Base-by-base conservation (phyloP, 2,888 invertebrate species). In the Caenorhabditis afra region DNA sequence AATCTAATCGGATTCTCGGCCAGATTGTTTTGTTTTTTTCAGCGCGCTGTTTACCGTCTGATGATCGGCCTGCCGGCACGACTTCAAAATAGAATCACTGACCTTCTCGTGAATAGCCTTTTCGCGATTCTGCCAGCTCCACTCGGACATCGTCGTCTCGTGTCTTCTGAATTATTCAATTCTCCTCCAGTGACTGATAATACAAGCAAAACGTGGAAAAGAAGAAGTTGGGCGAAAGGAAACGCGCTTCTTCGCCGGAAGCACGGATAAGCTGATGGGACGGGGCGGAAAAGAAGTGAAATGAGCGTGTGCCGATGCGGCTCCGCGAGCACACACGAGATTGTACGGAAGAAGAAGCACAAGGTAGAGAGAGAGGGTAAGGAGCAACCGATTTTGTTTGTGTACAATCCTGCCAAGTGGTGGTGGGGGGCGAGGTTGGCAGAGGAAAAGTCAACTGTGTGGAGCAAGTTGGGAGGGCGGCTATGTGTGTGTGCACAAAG, bases 41-140 rank as follows among this genome's bases (percentile, higher is more conserved):
- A 39, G 12, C 7, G 12, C 14, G 16, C 3, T 44, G 12, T n/a
- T 12, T 44, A 44, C 39, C 39, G 12, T 44, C 16, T 3, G 16
- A 44, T 12, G 14, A n/a, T n/a, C 44, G 12, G 3, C 29, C n/a
- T n/a, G n/a, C n/a, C n/a, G n/a, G n/a, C n/a, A n/a, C n/a, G n/a
- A n/a, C n/a, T n/a, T n/a, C 45, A 45, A n/a, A 12, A 45, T 45
- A 11, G 45, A n/a, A 8, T 47, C 16, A 44, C 58, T 20, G 7
- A 83, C 83, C 65, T 81, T 83, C 77, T 83, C 83, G 52, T 83
- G 83, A 39, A 83, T 68, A 10, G 62, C 74, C 39, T 79, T 76
- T 49, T 83, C 83, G 35, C 83, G 78, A 53, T 81, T 79, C 44
- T 62, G 52, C 66, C 74, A 83, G 18, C 62, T 75, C 64, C 70